A percentile compares a stretch with the other conserved stretches of the same genome.
Conservation (phyloP, 2,888 invertebrate genomes). For the Microplitis manilae region DNA sequence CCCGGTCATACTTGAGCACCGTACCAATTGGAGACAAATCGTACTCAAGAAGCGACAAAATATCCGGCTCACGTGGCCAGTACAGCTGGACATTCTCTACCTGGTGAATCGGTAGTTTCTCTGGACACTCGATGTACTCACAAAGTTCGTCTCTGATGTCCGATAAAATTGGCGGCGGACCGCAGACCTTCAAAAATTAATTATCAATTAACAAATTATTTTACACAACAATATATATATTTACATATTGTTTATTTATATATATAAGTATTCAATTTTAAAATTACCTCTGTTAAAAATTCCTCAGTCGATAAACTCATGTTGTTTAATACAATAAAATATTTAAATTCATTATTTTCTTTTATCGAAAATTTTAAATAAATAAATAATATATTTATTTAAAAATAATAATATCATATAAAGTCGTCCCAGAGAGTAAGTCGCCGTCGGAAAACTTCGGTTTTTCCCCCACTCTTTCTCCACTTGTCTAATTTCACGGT, state of each 20-base stretch:
- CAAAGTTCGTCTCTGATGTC: constrained; percentile 78
- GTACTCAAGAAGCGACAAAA: constrained; percentile 73
- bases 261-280: too few relatives aligned
- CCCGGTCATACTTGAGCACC: constrained; percentile 76
- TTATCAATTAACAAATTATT: background rate
- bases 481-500: too few relatives aligned
- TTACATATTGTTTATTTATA: too few relatives aligned
- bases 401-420: constrained; percentile 5
- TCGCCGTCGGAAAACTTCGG: too few relatives aligned
- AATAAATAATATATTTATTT: background rate
- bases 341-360: background rate
- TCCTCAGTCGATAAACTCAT: background rate
- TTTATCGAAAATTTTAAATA: background rate
- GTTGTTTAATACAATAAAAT: background rate
- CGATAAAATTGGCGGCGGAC: constrained; percentile 79
- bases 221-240: background rate
- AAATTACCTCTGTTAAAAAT: constrained; percentile 3
- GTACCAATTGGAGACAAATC: constrained; percentile 74
- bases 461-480: too few relatives aligned
- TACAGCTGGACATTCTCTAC: constrained; percentile 80
- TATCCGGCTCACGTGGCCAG: constrained; percentile 76
- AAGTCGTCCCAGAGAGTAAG: too few relatives aligned
- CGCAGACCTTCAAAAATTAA: constrained; percentile 64
- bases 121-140: constrained; percentile 79
- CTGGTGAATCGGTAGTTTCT: constrained; percentile 82